Evolutionary conservation across 2,113 vertebrate genomes (phyloP).

Genomic region (Antechinus flavipes): DNA sequence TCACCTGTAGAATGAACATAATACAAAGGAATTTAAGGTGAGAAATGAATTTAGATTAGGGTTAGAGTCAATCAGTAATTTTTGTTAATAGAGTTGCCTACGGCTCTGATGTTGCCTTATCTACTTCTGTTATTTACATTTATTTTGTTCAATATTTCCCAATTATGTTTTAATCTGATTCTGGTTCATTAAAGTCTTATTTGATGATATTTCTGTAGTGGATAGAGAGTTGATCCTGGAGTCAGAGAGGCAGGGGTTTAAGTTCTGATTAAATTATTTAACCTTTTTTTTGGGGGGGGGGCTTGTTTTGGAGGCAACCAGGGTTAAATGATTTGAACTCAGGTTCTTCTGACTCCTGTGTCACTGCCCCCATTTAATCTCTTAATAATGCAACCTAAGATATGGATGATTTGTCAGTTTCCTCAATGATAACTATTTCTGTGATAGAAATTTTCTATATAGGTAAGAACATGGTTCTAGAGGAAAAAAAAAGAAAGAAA

Average conservation of each 20-base stretch:
- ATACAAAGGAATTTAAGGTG: background rate
- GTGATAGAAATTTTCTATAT: background rate
- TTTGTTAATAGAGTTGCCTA: background rate
- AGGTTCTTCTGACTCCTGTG: background rate
- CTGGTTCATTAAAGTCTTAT: background rate
- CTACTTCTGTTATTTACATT: background rate
- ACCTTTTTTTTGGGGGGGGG: too few relatives aligned
- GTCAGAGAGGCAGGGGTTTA: background rate
- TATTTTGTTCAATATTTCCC: background rate
- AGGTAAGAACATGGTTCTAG: background rate
- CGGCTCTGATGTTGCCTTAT: background rate
- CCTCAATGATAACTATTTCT: background rate
- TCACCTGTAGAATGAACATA: background rate
- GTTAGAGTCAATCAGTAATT: background rate
- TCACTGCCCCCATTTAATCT: background rate
- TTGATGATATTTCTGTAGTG: background rate
- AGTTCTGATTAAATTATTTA: background rate
- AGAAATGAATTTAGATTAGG: background rate
- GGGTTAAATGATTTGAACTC: background rate
- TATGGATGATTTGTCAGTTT: background rate
- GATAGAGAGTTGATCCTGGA: background rate
- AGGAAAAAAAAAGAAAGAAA: background rate
- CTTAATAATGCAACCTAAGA: background rate
- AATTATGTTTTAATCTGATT: background rate
- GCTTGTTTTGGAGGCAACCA: background rate